Base-by-base conservation (phyloP, 2,888 invertebrate genomes). In the Torymus auratus region DNA sequence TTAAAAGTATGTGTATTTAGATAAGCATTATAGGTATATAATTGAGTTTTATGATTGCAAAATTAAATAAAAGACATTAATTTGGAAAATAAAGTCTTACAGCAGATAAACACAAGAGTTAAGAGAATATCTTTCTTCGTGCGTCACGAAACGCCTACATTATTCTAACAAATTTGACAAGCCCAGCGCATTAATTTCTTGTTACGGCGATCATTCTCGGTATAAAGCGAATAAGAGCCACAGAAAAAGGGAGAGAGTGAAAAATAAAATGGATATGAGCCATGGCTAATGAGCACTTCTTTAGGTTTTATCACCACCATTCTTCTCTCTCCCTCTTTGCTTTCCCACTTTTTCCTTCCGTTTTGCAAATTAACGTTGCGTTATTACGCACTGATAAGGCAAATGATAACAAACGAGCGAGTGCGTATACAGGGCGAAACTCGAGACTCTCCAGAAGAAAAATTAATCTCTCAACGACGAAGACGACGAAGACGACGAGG, bases 111-210 rank as follows among this genome's bases (percentile, higher is more conserved):
- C 28, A 28, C 28, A 28, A 28, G 28, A 28, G 28, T 28, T 28
- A 28, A 28, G 28, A 28, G 28, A 28, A 28, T 28, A 28, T 28
- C 3, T 28, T 28, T 28, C 28, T 7, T 7, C 28, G 3, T 28
- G 7, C 28, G 3, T 28, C 0, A 28, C 28, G 28, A 28, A 28
- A 28, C 3, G 28, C 28, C 3, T 28, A 14, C 10, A 17, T 60
- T 76, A 78, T 84, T 70, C 77, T n/a, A 3, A 23, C 17, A 61
- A 23, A 28, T 28, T 28, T 28, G 28, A 28, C 28, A 28, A 28
- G 28, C 28, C 3, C 5, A 28, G 28, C 28, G 7, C 28, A 28
- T 28, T 28, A 28, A 28, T 28, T 28, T 28, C 28, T 28, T 28
- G 14, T n/a, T 62, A 5, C 28, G 23, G 23, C 28, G 28, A 62